A percentile compares a stretch with the other conserved stretches of the same genome.
These are phyloP conservation scores for Ormyrus pomaceus DNA, from an alignment of 2,888 invertebrate genomes.

Conservation along the genomic window DNA sequence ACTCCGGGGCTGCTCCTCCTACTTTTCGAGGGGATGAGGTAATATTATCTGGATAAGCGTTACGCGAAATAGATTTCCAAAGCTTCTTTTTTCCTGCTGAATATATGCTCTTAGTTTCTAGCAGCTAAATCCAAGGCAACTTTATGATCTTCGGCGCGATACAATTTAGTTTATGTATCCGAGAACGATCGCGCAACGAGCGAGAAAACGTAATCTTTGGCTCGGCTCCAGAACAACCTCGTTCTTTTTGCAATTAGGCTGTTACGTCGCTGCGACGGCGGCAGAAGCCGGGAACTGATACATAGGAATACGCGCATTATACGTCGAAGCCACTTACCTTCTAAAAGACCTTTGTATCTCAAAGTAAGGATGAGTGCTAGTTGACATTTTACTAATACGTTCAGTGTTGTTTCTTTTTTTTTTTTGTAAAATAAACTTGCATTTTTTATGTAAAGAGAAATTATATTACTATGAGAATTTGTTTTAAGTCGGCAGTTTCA, in stretches of 20 bases:
- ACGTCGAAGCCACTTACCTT: too few species aligned
- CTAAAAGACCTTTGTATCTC: too few species aligned
- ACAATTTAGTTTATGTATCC: conserved; percentile 8
- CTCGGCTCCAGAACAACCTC: neutral
- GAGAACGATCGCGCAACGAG: neutral
- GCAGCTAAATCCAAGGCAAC: neutral
- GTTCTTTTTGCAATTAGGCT: conserved; percentile 37
- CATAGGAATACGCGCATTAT: too few species aligned
- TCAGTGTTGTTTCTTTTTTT: too few species aligned
- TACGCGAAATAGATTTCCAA: conserved; percentile 22
- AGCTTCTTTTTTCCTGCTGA: conserved; percentile 7
- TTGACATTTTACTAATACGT: too few species aligned
- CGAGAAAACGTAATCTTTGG: conserved; percentile 12
- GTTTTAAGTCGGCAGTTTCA: too few species aligned
- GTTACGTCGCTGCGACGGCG: neutral
- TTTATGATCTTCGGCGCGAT: neutral
- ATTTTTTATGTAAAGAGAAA: too few species aligned
- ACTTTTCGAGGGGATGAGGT: neutral
- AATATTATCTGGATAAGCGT: conserved; percentile 25
- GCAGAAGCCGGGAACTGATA: too few species aligned
- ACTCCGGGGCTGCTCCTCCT: neutral
- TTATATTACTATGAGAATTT: too few species aligned
- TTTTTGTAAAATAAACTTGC: too few species aligned
- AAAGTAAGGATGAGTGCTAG: too few species aligned
- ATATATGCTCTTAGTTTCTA: too few species aligned